Evolutionary conservation across 2,888 invertebrate genomes (phyloP).

Genomic region (Plemyria rubiginata): DNA sequence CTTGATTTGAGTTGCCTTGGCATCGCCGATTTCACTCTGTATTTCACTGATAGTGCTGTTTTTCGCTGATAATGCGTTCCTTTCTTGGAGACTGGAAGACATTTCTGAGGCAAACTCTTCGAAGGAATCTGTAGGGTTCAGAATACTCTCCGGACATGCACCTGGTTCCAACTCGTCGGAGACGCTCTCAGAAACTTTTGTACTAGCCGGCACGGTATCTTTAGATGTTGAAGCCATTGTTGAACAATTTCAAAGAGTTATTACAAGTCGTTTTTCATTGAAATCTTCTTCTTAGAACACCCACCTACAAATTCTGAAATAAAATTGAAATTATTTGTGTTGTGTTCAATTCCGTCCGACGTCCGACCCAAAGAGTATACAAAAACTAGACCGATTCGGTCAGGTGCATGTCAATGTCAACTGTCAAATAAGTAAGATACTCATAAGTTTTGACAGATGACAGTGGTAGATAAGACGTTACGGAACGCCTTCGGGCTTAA

Average conservation of each 20-base stretch:
- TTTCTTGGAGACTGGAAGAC: slow-evolving; percentile 86
- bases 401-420: no score
- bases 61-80: slow-evolving; percentile 77
- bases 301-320: background rate
- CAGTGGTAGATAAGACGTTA: background rate
- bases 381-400: no score
- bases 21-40: slow-evolving; percentile 81
- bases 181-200: slow-evolving; percentile 51
- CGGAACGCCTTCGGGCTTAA: no score
- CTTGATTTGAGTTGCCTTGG: slow-evolving; percentile 61
- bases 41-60: slow-evolving; percentile 86
- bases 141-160: slow-evolving; percentile 86
- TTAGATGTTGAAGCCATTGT: slow-evolving; percentile 77
- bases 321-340: background rate
- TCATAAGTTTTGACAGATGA: background rate
- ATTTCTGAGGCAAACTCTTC: slow-evolving; percentile 88
- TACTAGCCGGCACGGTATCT: slow-evolving; percentile 50
- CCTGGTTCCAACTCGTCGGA: slow-evolving; percentile 73
- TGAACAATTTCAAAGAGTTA: background rate
- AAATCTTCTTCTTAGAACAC: background rate
- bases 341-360: no score
- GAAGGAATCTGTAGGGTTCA: slow-evolving; percentile 89
- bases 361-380: no score
- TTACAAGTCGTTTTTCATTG: background rate
- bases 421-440: no score